Conservation (phyloP, 2,797 vertebrate genomes). For the Enteromius mattozi region DNA sequence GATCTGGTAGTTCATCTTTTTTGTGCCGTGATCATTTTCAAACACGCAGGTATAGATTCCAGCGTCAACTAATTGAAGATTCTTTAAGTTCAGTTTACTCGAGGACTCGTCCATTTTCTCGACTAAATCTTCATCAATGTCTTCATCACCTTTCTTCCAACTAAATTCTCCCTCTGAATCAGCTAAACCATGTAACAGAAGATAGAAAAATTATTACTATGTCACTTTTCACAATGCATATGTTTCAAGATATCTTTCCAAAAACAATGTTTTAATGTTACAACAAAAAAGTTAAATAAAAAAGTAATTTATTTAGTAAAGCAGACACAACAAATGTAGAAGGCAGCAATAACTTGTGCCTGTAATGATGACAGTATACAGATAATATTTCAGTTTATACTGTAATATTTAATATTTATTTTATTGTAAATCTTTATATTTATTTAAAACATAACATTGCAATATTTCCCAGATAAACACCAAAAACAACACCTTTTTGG, state of each 20-base stretch:
- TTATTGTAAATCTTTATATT: neutral
- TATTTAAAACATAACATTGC: neutral
- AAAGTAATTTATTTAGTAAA: neutral
- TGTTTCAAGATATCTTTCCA: neutral
- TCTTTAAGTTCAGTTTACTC: conserved; percentile 65
- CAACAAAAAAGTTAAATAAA: no score
- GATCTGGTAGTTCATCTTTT: neutral
- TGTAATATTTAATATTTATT: neutral
- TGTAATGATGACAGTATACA: neutral
- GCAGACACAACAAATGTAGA: neutral
- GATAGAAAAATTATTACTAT: neutral
- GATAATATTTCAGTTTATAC: neutral
- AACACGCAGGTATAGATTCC: conserved; percentile 71
- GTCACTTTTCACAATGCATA: neutral
- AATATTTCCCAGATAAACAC: neutral
- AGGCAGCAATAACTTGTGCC: neutral
- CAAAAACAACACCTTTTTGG: neutral
- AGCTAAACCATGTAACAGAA: conserved; percentile 56
- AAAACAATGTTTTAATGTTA: neutral
- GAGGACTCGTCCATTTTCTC: conserved; percentile 64
- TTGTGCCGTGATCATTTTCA: conserved; percentile 24
- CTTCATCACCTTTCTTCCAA: conserved; percentile 70
- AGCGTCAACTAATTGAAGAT: conserved; percentile 57
- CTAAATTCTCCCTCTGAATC: conserved; percentile 68
- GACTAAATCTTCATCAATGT: conserved; percentile 60